Evolutionary conservation across 1,140 invertebrate species (phyloP).

Genomic region (Brachionus calyciflorus): DNA sequence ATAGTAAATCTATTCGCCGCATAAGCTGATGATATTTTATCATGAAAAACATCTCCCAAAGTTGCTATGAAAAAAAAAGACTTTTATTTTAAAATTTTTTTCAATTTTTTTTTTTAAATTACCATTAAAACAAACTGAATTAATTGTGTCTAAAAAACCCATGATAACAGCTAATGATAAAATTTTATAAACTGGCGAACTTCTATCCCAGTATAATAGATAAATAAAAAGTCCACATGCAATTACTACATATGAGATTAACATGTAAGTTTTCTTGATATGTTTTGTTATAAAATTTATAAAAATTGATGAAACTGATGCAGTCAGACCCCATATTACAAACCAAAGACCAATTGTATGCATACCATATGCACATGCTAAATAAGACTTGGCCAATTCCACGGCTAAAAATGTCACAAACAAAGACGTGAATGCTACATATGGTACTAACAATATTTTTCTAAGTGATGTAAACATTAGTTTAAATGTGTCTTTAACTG

Average conservation of each 20-base stretch:
- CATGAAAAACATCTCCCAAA: neutral
- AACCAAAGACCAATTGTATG: neutral
- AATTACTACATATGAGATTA: neutral
- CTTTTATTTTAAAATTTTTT: neutral
- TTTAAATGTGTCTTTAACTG: neutral
- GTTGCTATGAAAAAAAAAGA: neutral
- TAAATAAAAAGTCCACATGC: neutral
- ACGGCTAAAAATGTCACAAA: neutral
- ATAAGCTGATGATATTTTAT: neutral
- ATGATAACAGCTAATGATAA: neutral
- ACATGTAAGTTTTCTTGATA: neutral
- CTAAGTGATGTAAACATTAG: neutral
- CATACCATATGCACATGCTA: conserved; percentile 3
- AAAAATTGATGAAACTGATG: neutral
- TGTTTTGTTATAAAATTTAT: neutral
- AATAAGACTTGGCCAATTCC: neutral
- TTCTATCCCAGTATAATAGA: neutral
- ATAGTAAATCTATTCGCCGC: neutral
- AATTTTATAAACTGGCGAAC: neutral
- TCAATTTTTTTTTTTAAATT: neutral
- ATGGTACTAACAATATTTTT: neutral
- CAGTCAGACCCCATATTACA: neutral
- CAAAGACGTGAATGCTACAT: neutral
- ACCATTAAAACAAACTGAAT: neutral
- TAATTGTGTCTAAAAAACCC: neutral